These are phyloP conservation scores for Caenorhabditis brenneri DNA, from an alignment of 1,140 invertebrate species.

Conservation along the genomic window DNA sequence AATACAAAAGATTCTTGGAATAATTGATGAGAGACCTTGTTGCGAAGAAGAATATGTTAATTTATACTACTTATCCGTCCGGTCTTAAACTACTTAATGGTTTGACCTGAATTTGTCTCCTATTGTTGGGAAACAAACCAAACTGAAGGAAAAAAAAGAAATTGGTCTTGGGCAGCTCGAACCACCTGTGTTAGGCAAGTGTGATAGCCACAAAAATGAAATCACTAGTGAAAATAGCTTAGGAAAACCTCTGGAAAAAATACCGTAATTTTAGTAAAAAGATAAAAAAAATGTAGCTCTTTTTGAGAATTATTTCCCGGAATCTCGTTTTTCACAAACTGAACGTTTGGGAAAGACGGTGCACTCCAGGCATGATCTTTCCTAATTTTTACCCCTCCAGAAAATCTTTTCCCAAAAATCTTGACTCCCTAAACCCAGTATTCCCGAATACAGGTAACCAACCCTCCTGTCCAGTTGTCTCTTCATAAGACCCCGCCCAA, in stretches of 20 bases:
- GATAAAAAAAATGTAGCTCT: too few species aligned
- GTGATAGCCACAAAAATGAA: slow-evolving; percentile 62
- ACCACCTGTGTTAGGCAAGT: slow-evolving; percentile 63
- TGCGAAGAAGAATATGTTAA: slow-evolving; percentile 3
- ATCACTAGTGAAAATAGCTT: not conserved
- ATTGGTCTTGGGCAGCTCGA: slow-evolving; percentile 62
- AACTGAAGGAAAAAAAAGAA: not conserved
- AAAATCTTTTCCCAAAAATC: too few species aligned
- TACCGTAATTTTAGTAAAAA: too few species aligned
- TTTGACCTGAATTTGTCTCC: not conserved
- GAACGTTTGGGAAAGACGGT: too few species aligned
- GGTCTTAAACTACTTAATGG: not conserved
- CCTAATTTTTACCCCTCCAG: too few species aligned
- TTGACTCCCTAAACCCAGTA: too few species aligned
- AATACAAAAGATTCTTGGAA: not conserved
- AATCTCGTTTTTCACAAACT: too few species aligned
- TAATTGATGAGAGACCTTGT: slow-evolving; percentile 4
- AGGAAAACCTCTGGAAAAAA: too few species aligned
- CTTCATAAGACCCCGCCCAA: not conserved
- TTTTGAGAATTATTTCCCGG: not conserved
- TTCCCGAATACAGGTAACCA: not conserved
- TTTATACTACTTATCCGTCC: not conserved
- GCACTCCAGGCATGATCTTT: too few species aligned
- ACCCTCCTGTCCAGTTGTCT: not conserved
- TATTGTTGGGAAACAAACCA: not conserved